These are phyloP conservation scores for Anticlea derivata DNA, from an alignment of 2,888 invertebrate genomes.

Conservation along the genomic window DNA sequence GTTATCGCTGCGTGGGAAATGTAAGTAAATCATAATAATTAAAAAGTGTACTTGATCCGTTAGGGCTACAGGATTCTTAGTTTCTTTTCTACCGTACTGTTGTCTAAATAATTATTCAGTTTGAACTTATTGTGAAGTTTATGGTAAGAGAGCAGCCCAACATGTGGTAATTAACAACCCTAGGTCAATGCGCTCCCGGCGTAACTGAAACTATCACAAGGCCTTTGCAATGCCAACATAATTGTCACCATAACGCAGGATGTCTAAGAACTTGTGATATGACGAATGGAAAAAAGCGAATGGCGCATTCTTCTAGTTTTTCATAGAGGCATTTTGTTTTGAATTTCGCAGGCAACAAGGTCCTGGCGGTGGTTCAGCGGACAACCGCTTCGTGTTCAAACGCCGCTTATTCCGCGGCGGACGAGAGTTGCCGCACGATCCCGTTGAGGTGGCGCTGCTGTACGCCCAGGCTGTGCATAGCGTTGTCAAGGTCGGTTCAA, in stretches of 20 bases:
- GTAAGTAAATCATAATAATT: conserved; percentile 69
- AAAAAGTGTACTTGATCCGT: no score
- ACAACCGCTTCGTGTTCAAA: conserved; percentile 96
- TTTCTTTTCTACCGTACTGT: no score
- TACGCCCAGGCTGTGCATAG: conserved; percentile 98
- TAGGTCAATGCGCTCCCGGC: no score
- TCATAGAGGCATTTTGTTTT: not conserved
- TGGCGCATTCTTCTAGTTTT: not conserved
- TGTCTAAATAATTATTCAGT: no score
- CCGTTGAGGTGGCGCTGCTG: conserved; percentile 95
- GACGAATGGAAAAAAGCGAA: not conserved
- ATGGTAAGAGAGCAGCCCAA: no score
- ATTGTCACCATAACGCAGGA: no score
- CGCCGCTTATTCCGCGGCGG: conserved; percentile 94
- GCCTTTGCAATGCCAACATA: no score
- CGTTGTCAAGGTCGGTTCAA: conserved; percentile 92
- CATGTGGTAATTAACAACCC: no score
- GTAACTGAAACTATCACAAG: no score
- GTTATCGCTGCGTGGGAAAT: conserved; percentile 97
- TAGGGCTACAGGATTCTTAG: no score
- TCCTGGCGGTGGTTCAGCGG: conserved; percentile 91
- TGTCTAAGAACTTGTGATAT: no score
- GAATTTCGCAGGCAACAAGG: conserved; percentile 73
- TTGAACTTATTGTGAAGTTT: no score
- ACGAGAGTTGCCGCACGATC: conserved; percentile 96